Evolutionary conservation across 2,888 invertebrate genomes (phyloP), one percentile per base, ranked within the genome.

Genomic region (Nycteola revayana): DNA sequence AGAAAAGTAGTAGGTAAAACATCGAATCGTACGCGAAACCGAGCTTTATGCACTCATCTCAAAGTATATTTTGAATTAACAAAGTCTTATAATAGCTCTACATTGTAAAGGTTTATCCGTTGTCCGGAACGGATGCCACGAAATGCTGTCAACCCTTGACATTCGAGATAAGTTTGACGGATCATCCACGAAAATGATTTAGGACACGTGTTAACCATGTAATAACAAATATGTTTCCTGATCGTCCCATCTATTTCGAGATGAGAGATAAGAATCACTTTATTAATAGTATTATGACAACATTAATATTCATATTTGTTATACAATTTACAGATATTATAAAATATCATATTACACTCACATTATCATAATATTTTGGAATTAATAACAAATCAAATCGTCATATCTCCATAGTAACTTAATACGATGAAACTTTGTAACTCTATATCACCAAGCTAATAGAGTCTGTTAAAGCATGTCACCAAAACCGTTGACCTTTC

Each of bases 61-160:
- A 66, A 47, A 62, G 66, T 34, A 37, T 47, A 50, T 52, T 68
- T 72, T 75, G 28, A 36, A 33, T 35, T 44, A 33, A 29, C 10
- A 34, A 25, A 28, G 10, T 11, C 7, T 32, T 41, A n/a, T n/a
- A n/a, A n/a, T n/a, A 60, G 53, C 42, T 49, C 60, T 51, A 59
- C 60, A 62, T 65, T 64, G 57, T 61, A 60, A 69, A 66, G 70
- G 67, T 66, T 78, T 66, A 78, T 81, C 74, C 76, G 57, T 60
- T 72, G 74, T 71, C 77, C 73, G 72, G 48, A 64, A 61, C 76
- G 76, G 77, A 76, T 79, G 83, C 75, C 81, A 79, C 76, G 81
- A 73, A 75, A 82, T 76, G 64, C 72, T 78, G 84, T 88, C 86
- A 87, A 83, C 79, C 79, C 82, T 78, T 84, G 86, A 87, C 84